Base-by-base conservation (phyloP, 1,140 invertebrate species). In the Bicyclus anynana region DNA sequence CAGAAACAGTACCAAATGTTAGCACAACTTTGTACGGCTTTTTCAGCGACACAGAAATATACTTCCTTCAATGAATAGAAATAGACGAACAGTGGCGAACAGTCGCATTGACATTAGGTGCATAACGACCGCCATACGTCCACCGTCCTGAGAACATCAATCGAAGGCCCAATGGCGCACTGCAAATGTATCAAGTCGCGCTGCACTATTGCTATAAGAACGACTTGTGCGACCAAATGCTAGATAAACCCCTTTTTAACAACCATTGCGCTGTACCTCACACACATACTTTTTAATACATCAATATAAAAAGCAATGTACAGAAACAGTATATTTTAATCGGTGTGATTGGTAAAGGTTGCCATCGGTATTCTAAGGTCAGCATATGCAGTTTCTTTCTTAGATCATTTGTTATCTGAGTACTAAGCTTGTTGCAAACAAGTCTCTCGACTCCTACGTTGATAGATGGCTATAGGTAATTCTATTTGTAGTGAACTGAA, bases 51-150 rank as follows among this genome's bases (percentile, higher is more conserved):
- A 60, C 53, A 65, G 71, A 74, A 77, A 84, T 80, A 82, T 83
- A 80, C 69, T 72, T 76, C 64, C 67, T 74, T 73, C 69, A 57
- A 69, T 62, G 62, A 54, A 35, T 59, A 55, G 74, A 80, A 75
- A 76, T 62, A 73, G 72, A 78, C 71, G 67, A 71, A 83, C 78
- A 71, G 74, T 64, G 68, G 74, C 69, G 68, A 76, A 70, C 69
- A 67, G 69, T 78, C 71, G 71, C 69, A 80, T 69, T 81, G 79
- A 82, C 80, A 78, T 84, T 86, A 82, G 79, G 67, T 74, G 69
- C 79, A 84, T 86, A 86, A 86, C 83, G 83, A 86, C 70, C 74
- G 77, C 79, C 74, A 86, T 86, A 79, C 79, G 79, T 86, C 68
- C 53, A 63, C 64, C 68, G 69, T 77, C 79, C 69, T 66, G 59